These are phyloP conservation scores for Pterocles gutturalis DNA, from an alignment of 2,113 vertebrate species.

Conservation along the genomic window DNA sequence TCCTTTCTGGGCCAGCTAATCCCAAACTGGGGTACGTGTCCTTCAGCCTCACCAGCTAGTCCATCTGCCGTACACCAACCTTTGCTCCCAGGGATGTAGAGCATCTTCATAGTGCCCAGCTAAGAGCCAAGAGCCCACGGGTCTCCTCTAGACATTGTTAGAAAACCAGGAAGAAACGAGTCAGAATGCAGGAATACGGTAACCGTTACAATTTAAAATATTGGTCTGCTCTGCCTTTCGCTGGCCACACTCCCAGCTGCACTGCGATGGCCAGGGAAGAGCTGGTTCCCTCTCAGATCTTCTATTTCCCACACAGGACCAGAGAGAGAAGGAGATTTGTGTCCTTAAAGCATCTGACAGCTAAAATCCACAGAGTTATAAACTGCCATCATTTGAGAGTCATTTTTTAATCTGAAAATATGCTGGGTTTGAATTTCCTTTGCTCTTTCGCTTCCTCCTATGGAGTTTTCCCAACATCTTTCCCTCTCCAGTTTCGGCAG, in stretches of 20 bases:
- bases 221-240: neutral
- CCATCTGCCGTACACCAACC: neutral
- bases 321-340: neutral
- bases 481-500: neutral
- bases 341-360: neutral
- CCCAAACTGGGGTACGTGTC: accelerated
- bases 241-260: neutral
- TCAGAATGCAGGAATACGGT: neutral
- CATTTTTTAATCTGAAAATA: neutral
- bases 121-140: neutral
- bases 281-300: neutral
- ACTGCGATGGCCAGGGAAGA: neutral
- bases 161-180: neutral
- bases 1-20: neutral
- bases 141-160: neutral
- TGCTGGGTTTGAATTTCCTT: neutral
- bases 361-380: neutral
- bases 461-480: neutral
- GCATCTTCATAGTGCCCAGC: neutral
- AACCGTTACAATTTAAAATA: neutral
- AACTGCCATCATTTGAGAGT: neutral
- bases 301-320: neutral
- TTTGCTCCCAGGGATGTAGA: neutral
- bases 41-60: neutral
- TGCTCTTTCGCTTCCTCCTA: neutral